Conservation (phyloP, 1,140 invertebrate genomes). For the Nymphalis io region DNA sequence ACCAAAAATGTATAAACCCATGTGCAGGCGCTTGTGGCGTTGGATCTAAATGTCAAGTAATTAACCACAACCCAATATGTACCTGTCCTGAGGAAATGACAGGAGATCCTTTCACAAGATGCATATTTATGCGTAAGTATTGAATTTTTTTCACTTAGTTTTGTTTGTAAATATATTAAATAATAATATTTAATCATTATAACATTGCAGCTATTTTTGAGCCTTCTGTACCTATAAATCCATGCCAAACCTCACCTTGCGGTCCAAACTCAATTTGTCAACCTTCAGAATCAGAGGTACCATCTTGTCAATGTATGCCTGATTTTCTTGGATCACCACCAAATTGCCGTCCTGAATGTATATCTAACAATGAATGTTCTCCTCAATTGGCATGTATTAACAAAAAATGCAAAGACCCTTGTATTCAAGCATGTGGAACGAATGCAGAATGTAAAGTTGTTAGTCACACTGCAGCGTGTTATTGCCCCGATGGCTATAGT, state of each 20-base stretch:
- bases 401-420: conserved; percentile 87
- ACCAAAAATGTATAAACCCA: conserved; percentile 84
- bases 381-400: conserved; percentile 86
- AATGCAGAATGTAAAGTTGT: conserved; percentile 86
- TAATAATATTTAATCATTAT: conserved; percentile 7
- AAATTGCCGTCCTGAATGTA: conserved; percentile 87
- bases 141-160: background rate
- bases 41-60: conserved; percentile 82
- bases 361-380: conserved; percentile 87
- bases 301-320: conserved; percentile 85
- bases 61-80: conserved; percentile 85
- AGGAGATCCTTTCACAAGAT: conserved; percentile 85
- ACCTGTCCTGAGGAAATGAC: conserved; percentile 81
- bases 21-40: conserved; percentile 85
- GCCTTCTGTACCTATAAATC: conserved; percentile 78
- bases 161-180: background rate
- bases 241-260: conserved; percentile 86
- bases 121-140: conserved; percentile 80
- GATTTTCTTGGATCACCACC: conserved; percentile 86
- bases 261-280: conserved; percentile 89
- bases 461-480: conserved; percentile 85
- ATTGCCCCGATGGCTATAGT: conserved; percentile 82
- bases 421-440: conserved; percentile 86
- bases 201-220: conserved; percentile 46
- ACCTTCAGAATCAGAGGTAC: conserved; percentile 77